These are phyloP conservation scores for Sipha flava DNA, from an alignment of 1,140 invertebrate species.

Conservation along the genomic window DNA sequence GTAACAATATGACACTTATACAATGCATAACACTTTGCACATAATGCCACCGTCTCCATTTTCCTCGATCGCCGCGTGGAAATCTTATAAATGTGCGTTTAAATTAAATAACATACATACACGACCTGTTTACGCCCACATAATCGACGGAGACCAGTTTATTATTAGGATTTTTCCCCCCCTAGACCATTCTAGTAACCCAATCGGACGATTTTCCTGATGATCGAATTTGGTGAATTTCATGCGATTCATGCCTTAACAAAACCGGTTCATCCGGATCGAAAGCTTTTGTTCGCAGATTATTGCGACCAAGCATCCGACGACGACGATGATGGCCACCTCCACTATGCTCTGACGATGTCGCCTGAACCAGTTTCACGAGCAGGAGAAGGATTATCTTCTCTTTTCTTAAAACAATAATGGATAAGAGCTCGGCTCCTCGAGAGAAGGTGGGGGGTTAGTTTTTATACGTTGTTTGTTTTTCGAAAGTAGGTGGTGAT, in stretches of 20 bases:
- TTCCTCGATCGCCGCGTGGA: background rate
- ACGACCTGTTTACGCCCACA: background rate
- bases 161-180: background rate
- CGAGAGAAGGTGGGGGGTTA: too few relatives aligned
- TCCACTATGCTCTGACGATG: background rate
- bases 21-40: too few relatives aligned
- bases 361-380: background rate
- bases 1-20: too few relatives aligned
- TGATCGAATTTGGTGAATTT: background rate
- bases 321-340: background rate
- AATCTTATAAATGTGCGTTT: too few relatives aligned
- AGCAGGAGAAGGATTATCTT: background rate
- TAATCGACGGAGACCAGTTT: background rate
- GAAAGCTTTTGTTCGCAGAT: constrained; percentile 11
- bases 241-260: too few relatives aligned
- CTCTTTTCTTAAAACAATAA: background rate
- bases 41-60: background rate
- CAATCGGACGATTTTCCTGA: constrained; percentile 1
- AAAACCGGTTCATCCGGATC: background rate
- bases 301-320: too few relatives aligned
- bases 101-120: background rate
- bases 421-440: too few relatives aligned
- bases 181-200: background rate
- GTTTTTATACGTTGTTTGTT: too few relatives aligned
- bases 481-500: background rate